These are phyloP conservation scores for Pangasianodon gigas DNA, from an alignment of 2,113 vertebrate species.

Conservation along the genomic window DNA sequence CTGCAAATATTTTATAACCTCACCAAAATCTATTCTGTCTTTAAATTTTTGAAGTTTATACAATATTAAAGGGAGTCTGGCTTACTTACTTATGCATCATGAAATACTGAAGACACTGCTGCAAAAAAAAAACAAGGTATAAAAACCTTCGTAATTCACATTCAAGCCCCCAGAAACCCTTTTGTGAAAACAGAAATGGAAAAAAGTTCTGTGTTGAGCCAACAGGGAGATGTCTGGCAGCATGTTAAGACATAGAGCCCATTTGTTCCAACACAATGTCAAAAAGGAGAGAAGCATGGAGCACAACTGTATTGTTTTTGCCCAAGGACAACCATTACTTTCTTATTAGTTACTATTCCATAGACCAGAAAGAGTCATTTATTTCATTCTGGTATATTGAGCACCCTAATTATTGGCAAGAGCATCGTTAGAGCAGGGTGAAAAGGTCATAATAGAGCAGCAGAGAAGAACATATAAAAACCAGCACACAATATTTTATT, in stretches of 20 bases:
- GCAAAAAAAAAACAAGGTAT: background rate
- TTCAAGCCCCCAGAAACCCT: background rate
- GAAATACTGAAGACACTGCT: background rate
- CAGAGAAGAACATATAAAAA: background rate
- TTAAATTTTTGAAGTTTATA: background rate
- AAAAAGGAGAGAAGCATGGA: constrained; percentile 17
- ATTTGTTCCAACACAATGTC: constrained; percentile 33
- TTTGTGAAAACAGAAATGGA: background rate
- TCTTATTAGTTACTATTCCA: constrained; percentile 40
- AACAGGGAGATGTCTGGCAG: constrained; percentile 29
- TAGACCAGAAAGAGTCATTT: constrained; percentile 20
- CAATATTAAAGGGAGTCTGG: constrained; percentile 14
- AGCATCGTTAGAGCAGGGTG: background rate
- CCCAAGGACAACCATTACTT: constrained; percentile 35
- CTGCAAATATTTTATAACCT: background rate
- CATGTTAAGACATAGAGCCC: constrained; percentile 18
- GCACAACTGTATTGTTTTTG: constrained; percentile 19
- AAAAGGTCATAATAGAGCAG: constrained; percentile 28
- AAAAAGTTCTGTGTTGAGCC: background rate
- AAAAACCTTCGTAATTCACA: constrained; percentile 6
- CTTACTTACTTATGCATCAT: background rate
- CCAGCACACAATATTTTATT: background rate
- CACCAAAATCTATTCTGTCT: background rate
- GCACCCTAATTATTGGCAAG: constrained; percentile 31
- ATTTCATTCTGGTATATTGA: constrained; percentile 23